Evolutionary conservation across 64 coral and sea anemone genomes (phyloP), one percentile per base, ranked within the genome.

Genomic region (Montipora efflorescens): DNA sequence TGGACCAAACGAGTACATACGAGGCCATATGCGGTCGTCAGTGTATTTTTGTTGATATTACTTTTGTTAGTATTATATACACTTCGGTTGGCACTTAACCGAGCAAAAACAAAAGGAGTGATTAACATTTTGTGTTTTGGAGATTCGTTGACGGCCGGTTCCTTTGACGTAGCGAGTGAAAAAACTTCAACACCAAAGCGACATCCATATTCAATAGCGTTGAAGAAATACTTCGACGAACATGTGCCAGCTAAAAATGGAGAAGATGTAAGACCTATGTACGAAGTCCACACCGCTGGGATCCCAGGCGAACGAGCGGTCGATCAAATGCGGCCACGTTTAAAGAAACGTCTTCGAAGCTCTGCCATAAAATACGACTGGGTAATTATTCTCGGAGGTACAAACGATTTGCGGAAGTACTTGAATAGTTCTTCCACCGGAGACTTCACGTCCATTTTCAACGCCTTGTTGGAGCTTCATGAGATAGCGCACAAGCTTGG

Each of bases 341-440:
- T 95, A 18, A 57, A 91, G 18, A n/a, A 53, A 59, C 46, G 83
- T 46, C 69, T 95, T 3, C 79, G 88, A 68, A 55, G 48, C 12
- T 23, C 18, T 5, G 61, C 7, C 8, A 62, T 5, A 3, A 55
- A 76, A 19, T 95, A 82, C 59, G 57, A 75, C n/a, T 92, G 94
- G 94, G 90, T 95, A n/a, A 57, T 95, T 8, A 95, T 95, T 73
- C 83, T 92, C 11, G 94, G 94, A 22, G 94, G 94, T 4, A 92
- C 90, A 12, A 95, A 95, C 76, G 94, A 95, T 58, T 51, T 95
- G 62, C 76, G 25, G 53, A 79, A 80, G 28, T 68, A 82, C 2
- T 8, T 23, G 8, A 22, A 79, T 55, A 88, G 3, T 53, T 18
- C 47, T 71, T 62, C n/a, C 12, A 80, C 74, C 18, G 59, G 80